These are phyloP conservation scores for Pipra filicauda DNA, from an alignment of 2,113 vertebrate genomes.

Conservation along the genomic window DNA sequence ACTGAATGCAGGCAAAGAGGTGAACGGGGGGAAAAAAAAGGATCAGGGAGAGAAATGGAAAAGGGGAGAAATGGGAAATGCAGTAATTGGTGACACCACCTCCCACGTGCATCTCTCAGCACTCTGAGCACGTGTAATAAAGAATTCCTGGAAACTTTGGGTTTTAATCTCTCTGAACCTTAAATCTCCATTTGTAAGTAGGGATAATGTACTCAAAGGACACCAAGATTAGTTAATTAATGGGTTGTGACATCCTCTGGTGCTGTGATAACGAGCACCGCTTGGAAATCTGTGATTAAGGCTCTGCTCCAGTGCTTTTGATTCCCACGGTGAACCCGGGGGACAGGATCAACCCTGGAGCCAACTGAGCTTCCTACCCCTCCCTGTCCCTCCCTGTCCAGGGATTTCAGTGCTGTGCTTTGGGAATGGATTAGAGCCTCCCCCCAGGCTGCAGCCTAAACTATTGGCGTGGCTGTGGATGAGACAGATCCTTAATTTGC, in stretches of 20 bases:
- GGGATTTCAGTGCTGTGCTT: not conserved
- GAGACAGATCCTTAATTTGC: not conserved
- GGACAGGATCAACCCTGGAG: not conserved
- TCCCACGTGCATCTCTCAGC: fast-evolving
- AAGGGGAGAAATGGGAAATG: not conserved
- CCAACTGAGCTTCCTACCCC: not conserved
- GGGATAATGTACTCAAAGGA: slow-evolving; percentile 57
- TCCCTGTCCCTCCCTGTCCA: not conserved
- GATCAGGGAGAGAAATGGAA: not conserved
- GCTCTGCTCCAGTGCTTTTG: not conserved
- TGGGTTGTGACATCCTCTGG: slow-evolving; percentile 46
- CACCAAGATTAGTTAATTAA: slow-evolving; percentile 49
- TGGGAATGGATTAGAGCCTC: not conserved
- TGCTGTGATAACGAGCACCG: slow-evolving; percentile 58
- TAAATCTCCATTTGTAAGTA: slow-evolving; percentile 7
- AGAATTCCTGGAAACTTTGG: slow-evolving; percentile 25
- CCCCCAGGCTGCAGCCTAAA: not conserved
- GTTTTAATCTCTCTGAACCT: slow-evolving; percentile 15
- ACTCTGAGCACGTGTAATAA: not conserved
- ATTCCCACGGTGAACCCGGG: not conserved
- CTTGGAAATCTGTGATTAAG: slow-evolving; percentile 42
- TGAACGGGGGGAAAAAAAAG: not conserved
- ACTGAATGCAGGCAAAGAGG: not conserved
- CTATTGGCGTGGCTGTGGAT: fast-evolving
- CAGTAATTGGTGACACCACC: not conserved